A percentile compares a stretch with the other conserved stretches of the same genome.
phyloP scores from a whole-genome alignment of 2,888 invertebrate genomes.

The Eretmocerus hayati region DNA sequence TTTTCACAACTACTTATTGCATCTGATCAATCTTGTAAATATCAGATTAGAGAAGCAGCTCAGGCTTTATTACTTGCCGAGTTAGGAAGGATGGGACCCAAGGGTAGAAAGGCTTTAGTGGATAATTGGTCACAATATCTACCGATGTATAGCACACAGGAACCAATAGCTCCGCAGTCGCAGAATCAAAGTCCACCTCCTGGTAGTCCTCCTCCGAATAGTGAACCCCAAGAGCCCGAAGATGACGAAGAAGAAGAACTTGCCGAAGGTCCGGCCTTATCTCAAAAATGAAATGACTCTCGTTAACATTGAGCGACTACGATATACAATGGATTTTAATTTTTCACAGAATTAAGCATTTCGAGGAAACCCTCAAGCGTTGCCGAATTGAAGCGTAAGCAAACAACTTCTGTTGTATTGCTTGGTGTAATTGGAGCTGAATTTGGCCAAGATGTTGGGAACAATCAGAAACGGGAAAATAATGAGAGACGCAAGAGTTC shows the following conservation, averaged over 20 bases:
- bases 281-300: not conserved
- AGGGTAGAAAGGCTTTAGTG: constrained; percentile 85
- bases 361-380: constrained; percentile 77
- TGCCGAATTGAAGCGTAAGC: constrained; percentile 83
- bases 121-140: constrained; percentile 95
- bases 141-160: constrained; percentile 77
- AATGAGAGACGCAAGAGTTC: constrained; percentile 68
- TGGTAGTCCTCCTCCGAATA: constrained; percentile 38
- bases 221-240: constrained; percentile 51
- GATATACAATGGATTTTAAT: not conserved
- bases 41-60: constrained; percentile 79
- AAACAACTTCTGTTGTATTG: constrained; percentile 94
- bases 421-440: constrained; percentile 97
- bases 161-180: constrained; percentile 66
- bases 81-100: constrained; percentile 76
- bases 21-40: not conserved
- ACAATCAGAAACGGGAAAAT: constrained; percentile 56
- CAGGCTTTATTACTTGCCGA: constrained; percentile 93
- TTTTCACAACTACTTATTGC: not conserved
- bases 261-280: constrained; percentile 52
- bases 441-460: constrained; percentile 91
- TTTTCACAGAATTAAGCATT: constrained; percentile 40
- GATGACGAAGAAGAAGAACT: constrained; percentile 81
- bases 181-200: constrained; percentile 45
- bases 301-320: not conserved